Base-by-base conservation (phyloP, 2,888 invertebrate species). In the Petrolisthes manimaculis region DNA sequence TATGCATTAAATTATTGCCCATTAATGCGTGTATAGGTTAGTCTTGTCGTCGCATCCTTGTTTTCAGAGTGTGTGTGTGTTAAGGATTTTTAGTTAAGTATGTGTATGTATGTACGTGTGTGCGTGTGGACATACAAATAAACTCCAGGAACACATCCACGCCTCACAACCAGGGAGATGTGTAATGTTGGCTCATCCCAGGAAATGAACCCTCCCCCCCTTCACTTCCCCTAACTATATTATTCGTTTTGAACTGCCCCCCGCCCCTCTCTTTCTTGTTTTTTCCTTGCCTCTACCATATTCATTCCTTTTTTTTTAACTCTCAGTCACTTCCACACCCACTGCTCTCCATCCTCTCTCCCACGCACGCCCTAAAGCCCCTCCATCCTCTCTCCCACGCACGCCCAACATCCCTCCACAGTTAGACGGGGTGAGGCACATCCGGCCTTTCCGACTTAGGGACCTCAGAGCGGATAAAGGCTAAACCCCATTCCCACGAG, bases 381-480 rank as follows among this genome's bases (percentile, higher is more conserved):
- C 21, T 71, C 61, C 71, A 71, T 71, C 71, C 71, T 71, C 71
- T 71, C 71, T 71, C 71, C 71, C 71, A 71, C 71, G 21, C 71
- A 12, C 71, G 21, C 71, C 71, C 71, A 71, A 71, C 71, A 71
- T 71, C 71, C 71, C 21, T n/a, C 71, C 21, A 71, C 71, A 71
- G 71, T 71, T 71, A 71, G 71, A 71, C 14, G 21, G 71, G 71
- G 71, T 71, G 71, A 71, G 71, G 71, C 71, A 71, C 71, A 71
- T 71, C 71, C 71, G 71, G n/a, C 21, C 18, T n/a, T n/a, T 71
- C 71, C 21, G 71, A 61, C 14, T 71, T 21, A 14, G 37, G 14
- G n/a, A 6, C 71, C 71, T 71, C 18, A n/a, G 6, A n/a, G 14
- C 71, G 18, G 21, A 71, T 71, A 71, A 71, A n/a, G 6, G n/a